Conservation (phyloP, 2,113 vertebrate species). For the Erythrolamprus reginae region DNA sequence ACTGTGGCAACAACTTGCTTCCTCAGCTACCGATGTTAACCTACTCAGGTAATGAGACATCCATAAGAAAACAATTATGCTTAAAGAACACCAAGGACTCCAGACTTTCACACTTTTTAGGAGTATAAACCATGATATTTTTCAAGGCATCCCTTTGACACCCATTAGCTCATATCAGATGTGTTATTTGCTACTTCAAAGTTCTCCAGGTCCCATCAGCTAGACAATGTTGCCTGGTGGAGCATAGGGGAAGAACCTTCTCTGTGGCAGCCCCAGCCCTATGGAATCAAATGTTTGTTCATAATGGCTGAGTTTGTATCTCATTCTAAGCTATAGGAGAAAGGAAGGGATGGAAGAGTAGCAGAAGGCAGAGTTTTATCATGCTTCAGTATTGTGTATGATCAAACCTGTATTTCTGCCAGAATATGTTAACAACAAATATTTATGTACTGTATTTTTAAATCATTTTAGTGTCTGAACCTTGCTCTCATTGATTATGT, state of each 20-base stretch:
- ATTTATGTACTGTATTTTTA: no score
- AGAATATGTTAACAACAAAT: not conserved
- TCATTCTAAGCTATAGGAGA: not conserved
- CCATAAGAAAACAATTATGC: not conserved
- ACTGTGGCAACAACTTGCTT: no score
- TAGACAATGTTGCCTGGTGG: no score
- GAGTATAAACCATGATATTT: not conserved
- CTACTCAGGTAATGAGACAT: not conserved
- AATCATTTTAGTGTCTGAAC: slow-evolving; percentile 70
- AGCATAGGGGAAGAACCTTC: no score
- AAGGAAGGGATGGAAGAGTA: not conserved
- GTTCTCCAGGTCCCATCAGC: no score
- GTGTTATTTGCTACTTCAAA: not conserved
- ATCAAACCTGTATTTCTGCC: not conserved
- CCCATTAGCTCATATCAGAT: not conserved
- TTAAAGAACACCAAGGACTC: no score
- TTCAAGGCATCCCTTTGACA: not conserved
- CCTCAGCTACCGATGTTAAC: no score
- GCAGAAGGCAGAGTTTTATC: not conserved
- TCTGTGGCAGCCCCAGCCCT: no score
- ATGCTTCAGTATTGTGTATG: not conserved
- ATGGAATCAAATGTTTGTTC: no score
- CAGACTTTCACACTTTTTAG: not conserved
- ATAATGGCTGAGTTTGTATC: not conserved
- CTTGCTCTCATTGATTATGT: slow-evolving; percentile 77